Conservation (phyloP, 2,888 invertebrate genomes). For the Hypena proboscidalis region DNA sequence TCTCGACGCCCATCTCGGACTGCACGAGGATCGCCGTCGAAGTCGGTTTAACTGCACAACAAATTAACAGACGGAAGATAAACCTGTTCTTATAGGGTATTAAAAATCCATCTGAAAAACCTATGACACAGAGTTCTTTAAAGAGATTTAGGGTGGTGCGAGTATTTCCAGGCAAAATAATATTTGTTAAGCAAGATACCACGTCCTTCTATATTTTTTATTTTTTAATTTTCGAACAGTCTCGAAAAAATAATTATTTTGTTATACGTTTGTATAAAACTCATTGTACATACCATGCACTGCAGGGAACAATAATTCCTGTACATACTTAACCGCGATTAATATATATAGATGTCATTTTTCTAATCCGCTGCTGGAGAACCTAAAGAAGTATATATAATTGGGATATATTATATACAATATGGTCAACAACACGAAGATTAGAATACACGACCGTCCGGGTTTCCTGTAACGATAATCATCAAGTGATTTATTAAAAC, state of each 20-base stretch:
- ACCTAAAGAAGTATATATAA: conserved; percentile 47
- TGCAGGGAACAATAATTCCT: conserved; percentile 29
- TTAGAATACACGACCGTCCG: conserved; percentile 45
- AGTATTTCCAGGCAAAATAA: too few relatives aligned
- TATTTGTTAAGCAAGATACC: too few relatives aligned
- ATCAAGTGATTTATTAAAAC: conserved; percentile 44
- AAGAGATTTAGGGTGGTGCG: too few relatives aligned
- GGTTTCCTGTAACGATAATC: conserved; percentile 67
- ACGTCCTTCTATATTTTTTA: too few relatives aligned
- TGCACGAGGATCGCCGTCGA: conserved; percentile 36
- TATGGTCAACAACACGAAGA: conserved; percentile 46
- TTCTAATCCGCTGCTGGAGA: conserved; percentile 33
- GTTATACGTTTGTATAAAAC: too few relatives aligned
- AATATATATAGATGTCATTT: conserved; percentile 16
- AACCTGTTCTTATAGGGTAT: conserved; percentile 37
- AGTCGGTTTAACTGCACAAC: conserved; percentile 54
- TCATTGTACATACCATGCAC: conserved; percentile 51
- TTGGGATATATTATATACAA: conserved; percentile 35
- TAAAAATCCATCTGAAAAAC: conserved; percentile 49
- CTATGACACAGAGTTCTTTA: conserved; percentile 24
- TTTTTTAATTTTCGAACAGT: too few relatives aligned
- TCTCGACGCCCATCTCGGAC: conserved; percentile 45
- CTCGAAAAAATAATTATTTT: too few relatives aligned
- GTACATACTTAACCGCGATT: conserved; percentile 46
- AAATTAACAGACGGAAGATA: conserved; percentile 55